A percentile compares a stretch with the other conserved stretches of the same genome.
Conservation (phyloP, 2,888 invertebrate species). For the Drosophila anceps region DNA sequence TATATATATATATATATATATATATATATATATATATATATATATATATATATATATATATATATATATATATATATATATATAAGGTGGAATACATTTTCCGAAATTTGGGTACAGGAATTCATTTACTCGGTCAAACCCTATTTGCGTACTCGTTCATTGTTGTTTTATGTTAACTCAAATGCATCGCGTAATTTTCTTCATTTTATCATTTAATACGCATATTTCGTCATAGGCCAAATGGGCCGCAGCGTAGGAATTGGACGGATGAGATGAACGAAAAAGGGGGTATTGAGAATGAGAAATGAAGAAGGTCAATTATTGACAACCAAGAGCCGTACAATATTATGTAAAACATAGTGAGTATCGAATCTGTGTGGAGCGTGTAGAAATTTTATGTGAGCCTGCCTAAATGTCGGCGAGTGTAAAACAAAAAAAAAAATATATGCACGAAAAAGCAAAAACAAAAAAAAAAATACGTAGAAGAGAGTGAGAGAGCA, state of each 20-base stretch:
- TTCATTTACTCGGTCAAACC: too few relatives aligned
- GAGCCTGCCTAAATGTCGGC: neutral
- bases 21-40: too few relatives aligned
- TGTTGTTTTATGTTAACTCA: conserved; percentile 10
- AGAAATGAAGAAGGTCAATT: neutral
- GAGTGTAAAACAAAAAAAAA: neutral
- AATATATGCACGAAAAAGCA: too few relatives aligned
- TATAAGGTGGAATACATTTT: too few relatives aligned
- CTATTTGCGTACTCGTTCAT: too few relatives aligned
- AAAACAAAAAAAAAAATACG: too few relatives aligned
- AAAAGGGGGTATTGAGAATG: neutral
- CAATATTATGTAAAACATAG: conserved; percentile 69
- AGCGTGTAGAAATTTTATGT: conserved; percentile 49
- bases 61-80: too few relatives aligned
- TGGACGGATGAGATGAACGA: neutral
- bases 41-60: too few relatives aligned
- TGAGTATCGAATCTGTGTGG: conserved; percentile 43
- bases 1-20: too few relatives aligned
- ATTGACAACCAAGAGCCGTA: conserved; percentile 39
- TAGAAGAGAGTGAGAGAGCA: neutral
- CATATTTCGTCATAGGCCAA: conserved; percentile 57
- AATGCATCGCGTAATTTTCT: too few relatives aligned
- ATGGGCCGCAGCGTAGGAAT: conserved; percentile 35
- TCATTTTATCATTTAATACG: conserved; percentile 66
- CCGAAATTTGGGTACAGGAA: too few relatives aligned